These are phyloP conservation scores for Reticulitermes speratus DNA, from an alignment of 1,140 invertebrate species.

Conservation along the genomic window DNA sequence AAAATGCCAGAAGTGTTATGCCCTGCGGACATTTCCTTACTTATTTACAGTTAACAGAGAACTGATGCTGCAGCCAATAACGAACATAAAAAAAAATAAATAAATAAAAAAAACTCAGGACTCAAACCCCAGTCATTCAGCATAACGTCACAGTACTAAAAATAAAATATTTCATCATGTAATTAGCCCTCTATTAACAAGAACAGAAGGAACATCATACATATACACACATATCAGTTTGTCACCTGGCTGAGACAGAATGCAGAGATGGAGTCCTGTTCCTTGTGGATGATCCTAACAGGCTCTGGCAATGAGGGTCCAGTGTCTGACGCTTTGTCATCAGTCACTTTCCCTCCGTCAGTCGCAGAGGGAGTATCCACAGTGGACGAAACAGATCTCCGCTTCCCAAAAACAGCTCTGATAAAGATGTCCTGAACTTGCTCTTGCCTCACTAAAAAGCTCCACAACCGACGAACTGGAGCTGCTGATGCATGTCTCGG, in stretches of 20 bases:
- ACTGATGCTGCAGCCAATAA: no score
- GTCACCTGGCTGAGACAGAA: constrained; percentile 92
- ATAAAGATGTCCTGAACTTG: constrained; percentile 93
- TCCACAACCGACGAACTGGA: constrained; percentile 87
- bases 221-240: not conserved
- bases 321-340: constrained; percentile 29
- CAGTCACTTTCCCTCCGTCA: constrained; percentile 24
- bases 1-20: no score
- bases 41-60: no score
- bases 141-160: no score
- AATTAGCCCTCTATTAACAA: no score
- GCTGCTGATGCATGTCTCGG: constrained; percentile 66
- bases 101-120: no score
- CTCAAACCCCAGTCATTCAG: no score
- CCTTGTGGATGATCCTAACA: constrained; percentile 96
- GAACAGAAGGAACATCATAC: not conserved
- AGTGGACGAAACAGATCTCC: constrained; percentile 52
- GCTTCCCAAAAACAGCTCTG: constrained; percentile 87
- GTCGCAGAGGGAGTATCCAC: constrained; percentile 48
- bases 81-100: no score
- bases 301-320: constrained; percentile 63
- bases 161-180: no score
- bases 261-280: constrained; percentile 96
- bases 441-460: constrained; percentile 90
- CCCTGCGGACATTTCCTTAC: no score